Evolutionary conservation across 2,797 vertebrate genomes (phyloP), one percentile per base, ranked within the genome.

Genomic region (Sardinella longiceps): DNA sequence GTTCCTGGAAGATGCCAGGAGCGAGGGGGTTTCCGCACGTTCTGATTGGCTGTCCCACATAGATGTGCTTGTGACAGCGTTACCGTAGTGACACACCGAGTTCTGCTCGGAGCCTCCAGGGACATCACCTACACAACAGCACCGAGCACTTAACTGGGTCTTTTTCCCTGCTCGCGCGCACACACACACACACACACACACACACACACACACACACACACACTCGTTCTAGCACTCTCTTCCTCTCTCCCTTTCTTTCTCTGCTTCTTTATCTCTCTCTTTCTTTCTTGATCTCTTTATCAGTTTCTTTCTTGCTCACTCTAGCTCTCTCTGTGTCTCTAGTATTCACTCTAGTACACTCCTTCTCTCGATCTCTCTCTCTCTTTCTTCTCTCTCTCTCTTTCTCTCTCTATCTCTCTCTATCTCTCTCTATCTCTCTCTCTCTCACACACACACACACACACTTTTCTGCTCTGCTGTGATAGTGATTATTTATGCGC

Each of bases 1-100:
- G 60, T 63, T 63, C 25, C 10, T 63, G 60, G 28, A 63, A 63
- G 25, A 28, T 10, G 60, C 60, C 60, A 5, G 30, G 5, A 74
- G 30, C 30, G 37, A 74, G 66, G 66, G 66, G 66, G 33, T 30
- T 74, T 37, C 66, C 30, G 14, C 10, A 20, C 66, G 66, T 28
- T 74, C 30, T 74, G 66, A 74, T 74, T 74, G 66, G 66, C 15
- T 74, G 66, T 74, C 66, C 66, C 66, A 74, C 30, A 74, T 74
- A 74, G 66, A 74, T 37, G 66, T 51, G 50, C 33, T 86, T 84
- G 74, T 85, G 85, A 88, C 87, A 87, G 84, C 56, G 85, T 88
- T 93, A 90, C 92, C 89, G 89, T 92, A 89, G 89, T 83, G 81
- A 93, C 91, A 88, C 84, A 80, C 66, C 12, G 81, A 84, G 88